phyloP scores from a whole-genome alignment of 2,797 vertebrate species.

The Psittacula echo region DNA sequence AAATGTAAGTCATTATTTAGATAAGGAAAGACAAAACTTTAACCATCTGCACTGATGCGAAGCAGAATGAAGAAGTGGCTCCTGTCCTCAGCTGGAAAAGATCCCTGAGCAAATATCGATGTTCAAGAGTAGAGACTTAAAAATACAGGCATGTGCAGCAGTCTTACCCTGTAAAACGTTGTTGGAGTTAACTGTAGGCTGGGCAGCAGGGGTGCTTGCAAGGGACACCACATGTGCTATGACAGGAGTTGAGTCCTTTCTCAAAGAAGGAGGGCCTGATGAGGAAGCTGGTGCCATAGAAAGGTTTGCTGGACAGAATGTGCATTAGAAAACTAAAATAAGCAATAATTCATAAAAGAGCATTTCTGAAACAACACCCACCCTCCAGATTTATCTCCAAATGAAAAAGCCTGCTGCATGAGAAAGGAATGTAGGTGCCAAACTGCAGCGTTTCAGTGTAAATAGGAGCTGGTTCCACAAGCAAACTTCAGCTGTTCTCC shows the following conservation, averaged over 20 bases:
- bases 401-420: background rate
- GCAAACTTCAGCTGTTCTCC: background rate
- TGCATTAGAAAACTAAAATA: conserved; percentile 56
- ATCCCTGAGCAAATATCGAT: background rate
- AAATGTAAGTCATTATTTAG: conserved; percentile 4
- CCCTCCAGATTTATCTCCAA: background rate
- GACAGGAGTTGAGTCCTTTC: conserved; percentile 89
- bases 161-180: conserved; percentile 85
- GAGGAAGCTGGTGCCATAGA: conserved; percentile 78
- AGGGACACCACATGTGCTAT: conserved; percentile 95
- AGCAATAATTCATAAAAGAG: background rate
- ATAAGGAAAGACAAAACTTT: background rate
- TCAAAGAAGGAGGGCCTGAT: conserved; percentile 76
- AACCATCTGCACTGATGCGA: background rate
- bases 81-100: background rate
- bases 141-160: background rate
- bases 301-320: conserved; percentile 74
- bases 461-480: background rate
- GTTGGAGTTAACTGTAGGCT: conserved; percentile 81
- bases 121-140: background rate
- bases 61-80: background rate
- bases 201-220: conserved; percentile 83
- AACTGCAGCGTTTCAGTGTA: background rate
- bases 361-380: conserved; percentile 17
- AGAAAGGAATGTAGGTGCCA: background rate